A percentile compares a stretch with the other conserved stretches of the same genome.
phyloP scores from a whole-genome alignment of 2,888 invertebrate species.

The Eupithecia pulchellata region DNA sequence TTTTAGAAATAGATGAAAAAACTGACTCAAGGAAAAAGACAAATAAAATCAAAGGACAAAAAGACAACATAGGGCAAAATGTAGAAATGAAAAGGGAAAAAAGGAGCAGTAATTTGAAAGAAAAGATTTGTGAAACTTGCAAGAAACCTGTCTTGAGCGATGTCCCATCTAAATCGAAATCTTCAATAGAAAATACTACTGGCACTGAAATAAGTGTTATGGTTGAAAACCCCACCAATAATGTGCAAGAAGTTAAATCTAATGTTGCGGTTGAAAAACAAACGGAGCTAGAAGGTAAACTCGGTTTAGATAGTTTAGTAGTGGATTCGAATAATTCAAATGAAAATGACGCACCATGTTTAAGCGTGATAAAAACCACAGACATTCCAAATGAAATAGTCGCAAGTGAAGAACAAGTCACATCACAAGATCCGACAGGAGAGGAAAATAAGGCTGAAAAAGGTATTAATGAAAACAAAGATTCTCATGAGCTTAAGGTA shows the following conservation, averaged over 20 bases:
- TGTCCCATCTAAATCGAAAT: background rate
- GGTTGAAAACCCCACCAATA: conserved; percentile 13
- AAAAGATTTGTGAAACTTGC: conserved; percentile 33
- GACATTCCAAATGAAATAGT: conserved; percentile 67
- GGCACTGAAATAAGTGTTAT: background rate
- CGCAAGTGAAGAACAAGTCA: conserved; percentile 41
- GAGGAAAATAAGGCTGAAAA: conserved; percentile 64
- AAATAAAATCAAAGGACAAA: conserved; percentile 14
- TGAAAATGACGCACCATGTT: conserved; percentile 30
- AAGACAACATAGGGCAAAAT: conserved; percentile 8
- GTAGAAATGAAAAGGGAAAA: conserved; percentile 14
- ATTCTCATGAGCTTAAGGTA: conserved; percentile 49
- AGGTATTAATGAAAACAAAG: conserved; percentile 46
- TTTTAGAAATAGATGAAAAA: conserved; percentile 4
- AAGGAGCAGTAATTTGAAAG: conserved; percentile 6
- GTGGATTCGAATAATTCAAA: conserved; percentile 18
- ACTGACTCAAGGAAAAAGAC: conserved; percentile 18
- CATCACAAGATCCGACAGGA: conserved; percentile 50
- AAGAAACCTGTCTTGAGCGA: conserved; percentile 22
- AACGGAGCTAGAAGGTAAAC: conserved; percentile 11
- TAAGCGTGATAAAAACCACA: conserved; percentile 52
- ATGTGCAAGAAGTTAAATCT: conserved; percentile 13
- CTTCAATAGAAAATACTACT: background rate
- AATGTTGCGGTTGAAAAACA: conserved; percentile 11
- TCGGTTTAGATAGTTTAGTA: conserved; percentile 14